phyloP scores from a whole-genome alignment of 2,113 vertebrate species.

The Andinoacara biseriatus region DNA sequence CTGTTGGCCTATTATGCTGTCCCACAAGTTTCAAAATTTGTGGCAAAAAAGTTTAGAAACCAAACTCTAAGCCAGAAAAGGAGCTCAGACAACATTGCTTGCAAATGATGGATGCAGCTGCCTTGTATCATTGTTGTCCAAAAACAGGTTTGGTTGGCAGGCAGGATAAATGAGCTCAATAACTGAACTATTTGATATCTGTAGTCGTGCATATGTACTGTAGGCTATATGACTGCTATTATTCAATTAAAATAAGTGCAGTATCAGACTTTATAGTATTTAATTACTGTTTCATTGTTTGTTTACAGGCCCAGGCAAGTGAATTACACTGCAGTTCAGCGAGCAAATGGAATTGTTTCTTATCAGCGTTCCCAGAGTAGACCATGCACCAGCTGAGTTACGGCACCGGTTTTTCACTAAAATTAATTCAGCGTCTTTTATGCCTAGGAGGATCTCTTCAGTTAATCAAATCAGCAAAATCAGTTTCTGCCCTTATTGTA shows the following conservation, averaged over 20 bases:
- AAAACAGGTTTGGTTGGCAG: conserved; percentile 57
- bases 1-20: not conserved
- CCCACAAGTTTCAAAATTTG: not conserved
- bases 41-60: conserved; percentile 23
- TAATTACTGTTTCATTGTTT: conserved; percentile 71
- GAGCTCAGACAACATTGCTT: conserved; percentile 27
- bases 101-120: conserved; percentile 69
- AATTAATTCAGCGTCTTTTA: conserved; percentile 70
- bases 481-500: conserved; percentile 48
- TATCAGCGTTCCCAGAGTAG: conserved; percentile 68
- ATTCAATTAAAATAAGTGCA: conserved; percentile 66
- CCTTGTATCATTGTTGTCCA: conserved; percentile 59
- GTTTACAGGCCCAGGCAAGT: conserved; percentile 65
- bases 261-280: conserved; percentile 60
- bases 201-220: conserved; percentile 42
- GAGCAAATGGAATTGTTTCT: conserved; percentile 64
- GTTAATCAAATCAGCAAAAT: conserved; percentile 78
- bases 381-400: conserved; percentile 42
- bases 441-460: conserved; percentile 62
- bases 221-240: conserved; percentile 47
- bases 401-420: conserved; percentile 49
- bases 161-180: conserved; percentile 61
- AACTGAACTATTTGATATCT: conserved; percentile 58
- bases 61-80: conserved; percentile 1
- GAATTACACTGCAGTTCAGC: conserved; percentile 64